phyloP scores from a whole-genome alignment of 2,113 vertebrate genomes.

The Anarhynchus alexandrinus region DNA sequence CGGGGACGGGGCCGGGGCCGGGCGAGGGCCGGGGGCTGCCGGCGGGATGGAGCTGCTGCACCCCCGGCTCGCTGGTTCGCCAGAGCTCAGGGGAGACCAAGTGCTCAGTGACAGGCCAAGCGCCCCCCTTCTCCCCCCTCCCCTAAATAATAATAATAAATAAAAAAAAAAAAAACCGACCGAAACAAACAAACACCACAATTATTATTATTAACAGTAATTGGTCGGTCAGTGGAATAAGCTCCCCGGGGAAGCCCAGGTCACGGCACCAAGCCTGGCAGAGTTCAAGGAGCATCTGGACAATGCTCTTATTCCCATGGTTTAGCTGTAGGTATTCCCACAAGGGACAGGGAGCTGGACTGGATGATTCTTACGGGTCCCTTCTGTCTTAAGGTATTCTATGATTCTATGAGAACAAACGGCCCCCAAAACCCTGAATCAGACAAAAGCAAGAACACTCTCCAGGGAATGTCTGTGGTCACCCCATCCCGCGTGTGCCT shows the following conservation, averaged over 20 bases:
- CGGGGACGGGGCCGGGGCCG: background rate
- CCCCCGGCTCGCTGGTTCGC: background rate
- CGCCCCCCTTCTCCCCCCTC: no score
- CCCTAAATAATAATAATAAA: background rate
- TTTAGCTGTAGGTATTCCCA: background rate
- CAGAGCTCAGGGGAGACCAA: no score
- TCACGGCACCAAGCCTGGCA: background rate
- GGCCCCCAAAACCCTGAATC: background rate
- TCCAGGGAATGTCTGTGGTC: accelerated
- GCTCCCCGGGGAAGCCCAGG: background rate
- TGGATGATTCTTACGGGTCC: background rate
- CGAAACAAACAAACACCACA: background rate
- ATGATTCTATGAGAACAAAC: no score
- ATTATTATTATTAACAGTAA: background rate
- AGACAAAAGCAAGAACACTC: background rate
- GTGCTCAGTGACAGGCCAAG: background rate
- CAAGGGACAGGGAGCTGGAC: background rate
- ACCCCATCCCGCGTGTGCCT: accelerated
- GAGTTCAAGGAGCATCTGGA: background rate
- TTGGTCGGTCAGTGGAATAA: background rate
- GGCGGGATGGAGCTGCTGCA: no score
- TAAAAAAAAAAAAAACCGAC: no score
- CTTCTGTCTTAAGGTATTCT: background rate
- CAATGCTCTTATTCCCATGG: background rate
- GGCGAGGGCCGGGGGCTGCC: background rate